Percentiles rank a stretch among this genome's conserved stretches.
Conservation (phyloP, 2,888 invertebrate species). For the Leptopilina drosophilae region DNA sequence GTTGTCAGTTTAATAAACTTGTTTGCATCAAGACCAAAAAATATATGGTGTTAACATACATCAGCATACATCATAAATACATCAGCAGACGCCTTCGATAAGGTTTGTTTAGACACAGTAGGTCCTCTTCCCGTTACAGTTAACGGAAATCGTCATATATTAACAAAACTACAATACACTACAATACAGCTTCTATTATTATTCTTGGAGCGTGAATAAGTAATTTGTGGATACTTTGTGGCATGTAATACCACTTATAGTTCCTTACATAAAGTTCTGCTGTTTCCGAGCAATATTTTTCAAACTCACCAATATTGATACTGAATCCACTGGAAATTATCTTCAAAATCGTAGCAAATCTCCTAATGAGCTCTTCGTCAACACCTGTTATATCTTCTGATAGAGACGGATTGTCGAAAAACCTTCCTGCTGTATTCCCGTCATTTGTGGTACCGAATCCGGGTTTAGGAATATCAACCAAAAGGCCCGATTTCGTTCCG, state of each 20-base stretch:
- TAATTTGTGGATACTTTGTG: no score
- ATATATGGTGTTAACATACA: slow-evolving; percentile 52
- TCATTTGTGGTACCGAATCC: background rate
- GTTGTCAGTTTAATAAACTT: slow-evolving; percentile 53
- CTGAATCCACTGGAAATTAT: no score
- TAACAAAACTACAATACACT: no score
- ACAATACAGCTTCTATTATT: no score
- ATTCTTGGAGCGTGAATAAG: no score
- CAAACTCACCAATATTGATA: no score
- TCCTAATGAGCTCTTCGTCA: no score
- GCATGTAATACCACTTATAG: no score
- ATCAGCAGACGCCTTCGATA: background rate
- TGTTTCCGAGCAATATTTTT: no score
- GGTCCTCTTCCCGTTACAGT: background rate
- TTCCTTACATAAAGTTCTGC: no score
- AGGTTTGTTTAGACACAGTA: background rate
- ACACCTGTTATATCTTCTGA: background rate
- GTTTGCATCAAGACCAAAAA: slow-evolving; percentile 47
- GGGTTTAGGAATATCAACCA: background rate
- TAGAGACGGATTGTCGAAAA: background rate
- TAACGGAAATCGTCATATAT: background rate
- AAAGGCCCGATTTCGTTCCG: background rate
- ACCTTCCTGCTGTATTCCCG: background rate
- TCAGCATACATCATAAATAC: no score
- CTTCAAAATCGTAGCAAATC: no score